phyloP scores from a whole-genome alignment of 2,113 vertebrate species.

The Lophotis ruficrista region DNA sequence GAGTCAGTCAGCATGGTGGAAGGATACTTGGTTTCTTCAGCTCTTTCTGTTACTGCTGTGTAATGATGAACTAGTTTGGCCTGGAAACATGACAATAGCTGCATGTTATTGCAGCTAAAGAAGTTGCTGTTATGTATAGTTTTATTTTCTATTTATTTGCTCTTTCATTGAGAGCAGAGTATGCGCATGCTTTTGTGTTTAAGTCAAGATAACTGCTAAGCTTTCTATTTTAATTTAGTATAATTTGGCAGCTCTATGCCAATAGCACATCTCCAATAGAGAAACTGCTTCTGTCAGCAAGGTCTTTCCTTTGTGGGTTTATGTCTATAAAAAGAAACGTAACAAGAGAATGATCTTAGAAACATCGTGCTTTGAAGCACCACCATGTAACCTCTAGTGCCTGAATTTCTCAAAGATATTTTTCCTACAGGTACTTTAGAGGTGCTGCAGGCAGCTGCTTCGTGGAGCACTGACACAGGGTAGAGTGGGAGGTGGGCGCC shows the following conservation, averaged over 20 bases:
- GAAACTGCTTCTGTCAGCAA: conserved; percentile 10
- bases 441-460: background rate
- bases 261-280: background rate
- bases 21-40: background rate
- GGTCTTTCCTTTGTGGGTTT: background rate
- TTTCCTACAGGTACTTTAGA: rapidly evolving
- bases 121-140: background rate
- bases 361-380: background rate
- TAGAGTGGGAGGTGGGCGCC: background rate
- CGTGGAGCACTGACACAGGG: background rate
- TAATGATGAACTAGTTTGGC: background rate
- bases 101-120: background rate
- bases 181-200: background rate
- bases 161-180: background rate
- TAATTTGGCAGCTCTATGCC: background rate
- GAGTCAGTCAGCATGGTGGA: background rate
- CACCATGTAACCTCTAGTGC: background rate
- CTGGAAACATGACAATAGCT: background rate
- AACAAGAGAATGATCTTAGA: background rate
- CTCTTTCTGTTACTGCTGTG: rapidly evolving
- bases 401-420: background rate
- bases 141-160: background rate
- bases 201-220: background rate
- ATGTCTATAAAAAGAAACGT: background rate
- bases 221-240: background rate